phyloP scores from a whole-genome alignment of 2,888 invertebrate species.

The Apamea epomidion region DNA sequence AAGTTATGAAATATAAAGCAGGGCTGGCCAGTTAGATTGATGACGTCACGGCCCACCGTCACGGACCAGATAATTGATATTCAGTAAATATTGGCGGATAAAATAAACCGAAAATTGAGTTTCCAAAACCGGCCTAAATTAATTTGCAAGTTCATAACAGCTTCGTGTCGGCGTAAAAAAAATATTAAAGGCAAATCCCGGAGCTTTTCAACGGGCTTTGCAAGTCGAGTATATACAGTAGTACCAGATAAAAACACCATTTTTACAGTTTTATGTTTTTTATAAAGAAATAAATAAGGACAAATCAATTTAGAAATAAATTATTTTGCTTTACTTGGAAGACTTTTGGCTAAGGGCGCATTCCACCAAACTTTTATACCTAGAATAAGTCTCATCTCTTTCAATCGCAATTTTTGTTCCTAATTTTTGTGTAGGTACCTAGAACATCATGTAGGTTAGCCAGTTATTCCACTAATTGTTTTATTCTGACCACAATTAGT shows the following conservation, averaged over 20 bases:
- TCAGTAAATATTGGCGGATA: slow-evolving; percentile 89
- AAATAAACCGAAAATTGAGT: slow-evolving; percentile 89
- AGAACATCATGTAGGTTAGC: neutral
- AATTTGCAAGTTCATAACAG: slow-evolving; percentile 89
- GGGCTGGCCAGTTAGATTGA: slow-evolving; percentile 78
- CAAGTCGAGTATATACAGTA: slow-evolving; percentile 67
- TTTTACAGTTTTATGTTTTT: slow-evolving; percentile 34
- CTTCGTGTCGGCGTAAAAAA: slow-evolving; percentile 82
- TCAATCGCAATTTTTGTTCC: neutral
- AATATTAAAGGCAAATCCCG: slow-evolving; percentile 85
- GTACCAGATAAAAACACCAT: slow-evolving; percentile 33
- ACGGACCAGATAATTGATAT: slow-evolving; percentile 86
- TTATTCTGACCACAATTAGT: neutral
- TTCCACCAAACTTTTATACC: too few species aligned
- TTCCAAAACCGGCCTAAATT: slow-evolving; percentile 88
- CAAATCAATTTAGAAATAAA: neutral
- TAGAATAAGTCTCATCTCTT: too few species aligned
- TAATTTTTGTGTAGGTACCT: neutral
- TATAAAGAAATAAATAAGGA: neutral
- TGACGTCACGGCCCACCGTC: slow-evolving; percentile 69
- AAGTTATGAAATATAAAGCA: slow-evolving; percentile 58
- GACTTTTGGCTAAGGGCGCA: neutral
- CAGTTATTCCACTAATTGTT: too few species aligned
- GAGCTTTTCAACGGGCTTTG: slow-evolving; percentile 71
- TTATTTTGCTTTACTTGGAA: neutral